Evolutionary conservation across 1,140 invertebrate species (phyloP).

Genomic region (Muscidifurax raptorellus): DNA sequence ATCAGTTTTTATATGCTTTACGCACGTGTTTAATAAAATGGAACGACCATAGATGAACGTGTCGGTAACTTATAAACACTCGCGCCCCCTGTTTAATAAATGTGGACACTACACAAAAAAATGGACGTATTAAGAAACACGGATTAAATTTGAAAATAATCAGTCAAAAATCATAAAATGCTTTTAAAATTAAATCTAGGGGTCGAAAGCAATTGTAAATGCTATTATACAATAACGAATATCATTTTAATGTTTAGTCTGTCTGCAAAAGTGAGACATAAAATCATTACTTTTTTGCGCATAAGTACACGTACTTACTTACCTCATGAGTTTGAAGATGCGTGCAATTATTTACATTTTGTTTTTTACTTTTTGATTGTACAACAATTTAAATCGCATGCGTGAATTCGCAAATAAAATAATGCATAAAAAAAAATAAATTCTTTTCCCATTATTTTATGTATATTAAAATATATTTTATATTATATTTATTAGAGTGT

Average conservation of each 20-base stretch:
- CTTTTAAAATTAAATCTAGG: neutral
- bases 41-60: neutral
- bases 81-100: constrained; percentile 8
- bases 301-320: neutral
- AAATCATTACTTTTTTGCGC: neutral
- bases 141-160: neutral
- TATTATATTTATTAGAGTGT: neutral
- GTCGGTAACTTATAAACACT: neutral
- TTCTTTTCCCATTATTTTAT: neutral
- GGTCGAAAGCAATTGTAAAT: neutral
- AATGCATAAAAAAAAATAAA: neutral
- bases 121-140: neutral
- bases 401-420: neutral
- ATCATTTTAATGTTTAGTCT: neutral
- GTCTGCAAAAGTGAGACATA: neutral
- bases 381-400: neutral
- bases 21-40: neutral
- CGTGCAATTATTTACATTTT: neutral
- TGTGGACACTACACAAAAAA: neutral
- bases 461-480: neutral
- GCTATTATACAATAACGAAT: neutral
- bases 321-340: neutral
- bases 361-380: neutral
- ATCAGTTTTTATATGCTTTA: neutral
- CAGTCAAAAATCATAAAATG: neutral